Conservation (phyloP, 2,797 vertebrate genomes). For the Epinephelus coioides region DNA sequence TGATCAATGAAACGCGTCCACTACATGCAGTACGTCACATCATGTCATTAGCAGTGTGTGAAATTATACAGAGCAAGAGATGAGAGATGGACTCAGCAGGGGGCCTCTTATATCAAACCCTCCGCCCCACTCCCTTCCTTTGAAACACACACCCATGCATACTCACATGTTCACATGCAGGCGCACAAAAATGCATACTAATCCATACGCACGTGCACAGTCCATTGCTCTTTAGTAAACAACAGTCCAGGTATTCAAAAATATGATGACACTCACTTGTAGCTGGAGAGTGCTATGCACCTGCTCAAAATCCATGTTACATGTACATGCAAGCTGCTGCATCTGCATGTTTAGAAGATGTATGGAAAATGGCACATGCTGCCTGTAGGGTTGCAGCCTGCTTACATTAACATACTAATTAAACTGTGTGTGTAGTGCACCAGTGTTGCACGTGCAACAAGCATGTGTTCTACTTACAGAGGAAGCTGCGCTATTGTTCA, state of each 20-base stretch:
- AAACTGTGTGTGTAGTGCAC: conserved; percentile 8
- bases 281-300: not conserved
- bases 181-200: conserved; percentile 4
- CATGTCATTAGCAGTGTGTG: conserved; percentile 44
- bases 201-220: conserved; percentile 1
- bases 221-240: not conserved
- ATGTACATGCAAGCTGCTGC: not conserved
- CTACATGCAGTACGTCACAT: not conserved
- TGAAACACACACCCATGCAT: conserved; percentile 1
- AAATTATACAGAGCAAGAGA: conserved; percentile 37
- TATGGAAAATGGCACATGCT: conserved; percentile 41
- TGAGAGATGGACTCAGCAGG: conserved; percentile 42
- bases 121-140: not conserved
- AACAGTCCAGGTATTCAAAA: conserved; percentile 4
- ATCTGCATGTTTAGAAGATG: conserved; percentile 32
- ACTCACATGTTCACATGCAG: conserved; percentile 12
- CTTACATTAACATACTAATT: conserved; percentile 74
- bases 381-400: conserved; percentile 59
- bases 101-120: conserved; percentile 33
- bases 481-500: conserved; percentile 35
- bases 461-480: conserved; percentile 60
- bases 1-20: conserved; percentile 26
- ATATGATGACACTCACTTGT: not conserved
- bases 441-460: conserved; percentile 58
- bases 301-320: not conserved